phyloP scores from a whole-genome alignment of 2,113 vertebrate genomes.

The Channa maculata region DNA sequence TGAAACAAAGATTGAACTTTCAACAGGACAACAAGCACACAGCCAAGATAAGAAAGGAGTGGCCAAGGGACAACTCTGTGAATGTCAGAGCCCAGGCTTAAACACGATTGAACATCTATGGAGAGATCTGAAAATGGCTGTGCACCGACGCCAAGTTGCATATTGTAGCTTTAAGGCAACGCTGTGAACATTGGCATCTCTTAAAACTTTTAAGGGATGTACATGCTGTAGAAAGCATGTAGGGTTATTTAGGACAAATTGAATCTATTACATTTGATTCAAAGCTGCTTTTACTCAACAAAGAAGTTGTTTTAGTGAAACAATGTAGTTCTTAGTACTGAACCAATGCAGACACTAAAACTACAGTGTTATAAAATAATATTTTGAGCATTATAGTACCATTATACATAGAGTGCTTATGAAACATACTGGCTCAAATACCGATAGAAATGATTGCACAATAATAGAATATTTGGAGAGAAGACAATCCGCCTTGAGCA shows the following conservation, averaged over 20 bases:
- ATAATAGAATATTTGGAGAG: background rate
- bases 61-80: too few relatives aligned
- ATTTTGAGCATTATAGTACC: background rate
- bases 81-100: too few relatives aligned
- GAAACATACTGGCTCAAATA: background rate
- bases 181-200: background rate
- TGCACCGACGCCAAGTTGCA: too few relatives aligned
- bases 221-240: background rate
- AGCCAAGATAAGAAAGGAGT: too few relatives aligned
- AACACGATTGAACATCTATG: too few relatives aligned
- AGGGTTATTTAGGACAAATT: background rate
- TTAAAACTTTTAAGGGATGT: background rate
- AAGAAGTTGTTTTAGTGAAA: background rate
- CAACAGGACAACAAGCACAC: too few relatives aligned
- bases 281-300: background rate
- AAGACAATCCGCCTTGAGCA: too few relatives aligned
- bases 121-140: too few relatives aligned
- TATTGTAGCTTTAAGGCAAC: background rate
- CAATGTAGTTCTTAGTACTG: background rate
- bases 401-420: background rate
- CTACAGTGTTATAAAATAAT: background rate
- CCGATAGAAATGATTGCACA: background rate
- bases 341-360: constrained; percentile 5
- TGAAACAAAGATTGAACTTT: too few relatives aligned
- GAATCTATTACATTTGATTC: background rate